Conservation (phyloP, 2,888 invertebrate species). For the Molanna angustata region DNA sequence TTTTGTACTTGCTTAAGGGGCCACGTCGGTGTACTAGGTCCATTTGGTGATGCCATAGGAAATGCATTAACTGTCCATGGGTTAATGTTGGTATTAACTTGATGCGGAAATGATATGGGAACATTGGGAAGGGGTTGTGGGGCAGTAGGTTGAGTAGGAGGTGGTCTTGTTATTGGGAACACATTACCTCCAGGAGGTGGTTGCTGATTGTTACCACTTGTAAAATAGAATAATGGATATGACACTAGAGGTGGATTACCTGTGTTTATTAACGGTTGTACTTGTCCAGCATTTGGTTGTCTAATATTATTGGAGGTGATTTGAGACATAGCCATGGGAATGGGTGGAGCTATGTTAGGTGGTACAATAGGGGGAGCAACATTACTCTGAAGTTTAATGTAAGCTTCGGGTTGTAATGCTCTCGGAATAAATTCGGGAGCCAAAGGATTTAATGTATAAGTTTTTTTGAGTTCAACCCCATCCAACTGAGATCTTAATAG, state of each 20-base stretch:
- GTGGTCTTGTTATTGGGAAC: slow-evolving; percentile 28
- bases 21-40: slow-evolving; percentile 32
- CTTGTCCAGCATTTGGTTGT: slow-evolving; percentile 22
- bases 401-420: slow-evolving; percentile 49
- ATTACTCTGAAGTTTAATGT: slow-evolving; percentile 40
- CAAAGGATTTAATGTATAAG: slow-evolving; percentile 75
- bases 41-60: slow-evolving; percentile 34
- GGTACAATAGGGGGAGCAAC: slow-evolving; percentile 17
- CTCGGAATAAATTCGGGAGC: slow-evolving; percentile 79
- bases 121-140: slow-evolving; percentile 29
- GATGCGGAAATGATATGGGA: slow-evolving; percentile 28
- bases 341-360: slow-evolving; percentile 17
- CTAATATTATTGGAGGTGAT: slow-evolving; percentile 21
- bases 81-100: slow-evolving; percentile 30
- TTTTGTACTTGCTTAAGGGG: slow-evolving; percentile 31
- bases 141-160: slow-evolving; percentile 27
- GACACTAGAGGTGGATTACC: slow-evolving; percentile 29
- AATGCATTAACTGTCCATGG: slow-evolving; percentile 36
- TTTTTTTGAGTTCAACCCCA: slow-evolving; percentile 71
- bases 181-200: slow-evolving; percentile 29
- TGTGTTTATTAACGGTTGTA: slow-evolving; percentile 26
- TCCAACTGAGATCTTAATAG: slow-evolving; percentile 66
- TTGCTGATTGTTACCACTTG: slow-evolving; percentile 29
- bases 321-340: slow-evolving; percentile 24
- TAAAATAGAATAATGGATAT: slow-evolving; percentile 31